These are phyloP conservation scores for crab-eating macaque (Macaca fascicularis) DNA, from an alignment of 2,113 vertebrate genomes.

Conservation along the genomic window T2T-MFA8v1.1 NC_088380.1:166782001-166782500, in stretches of 20 bases:
- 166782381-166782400: conserved; percentile 40
- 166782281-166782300: neutral
- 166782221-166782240: conserved; percentile 20
- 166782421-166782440: conserved; percentile 74
- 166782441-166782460: conserved; percentile 74
- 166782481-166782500: conserved; percentile 80
- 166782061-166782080: too few relatives aligned
- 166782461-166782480: conserved; percentile 75
- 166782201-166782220: neutral
- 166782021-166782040: too few relatives aligned
- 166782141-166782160: too few relatives aligned
- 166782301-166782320: neutral
- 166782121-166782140: too few relatives aligned
- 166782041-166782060: too few relatives aligned
- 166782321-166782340: neutral
- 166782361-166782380: neutral
- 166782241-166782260: neutral
- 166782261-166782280: neutral
- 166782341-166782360: neutral
- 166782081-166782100: too few relatives aligned
- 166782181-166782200: neutral
- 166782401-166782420: neutral
- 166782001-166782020: too few relatives aligned
- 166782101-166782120: too few relatives aligned
- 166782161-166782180: too few relatives aligned